Percentiles rank a stretch among this genome's conserved stretches.
Conservation (phyloP, 2,113 vertebrate species). For the Ochotona curzoniae region DNA sequence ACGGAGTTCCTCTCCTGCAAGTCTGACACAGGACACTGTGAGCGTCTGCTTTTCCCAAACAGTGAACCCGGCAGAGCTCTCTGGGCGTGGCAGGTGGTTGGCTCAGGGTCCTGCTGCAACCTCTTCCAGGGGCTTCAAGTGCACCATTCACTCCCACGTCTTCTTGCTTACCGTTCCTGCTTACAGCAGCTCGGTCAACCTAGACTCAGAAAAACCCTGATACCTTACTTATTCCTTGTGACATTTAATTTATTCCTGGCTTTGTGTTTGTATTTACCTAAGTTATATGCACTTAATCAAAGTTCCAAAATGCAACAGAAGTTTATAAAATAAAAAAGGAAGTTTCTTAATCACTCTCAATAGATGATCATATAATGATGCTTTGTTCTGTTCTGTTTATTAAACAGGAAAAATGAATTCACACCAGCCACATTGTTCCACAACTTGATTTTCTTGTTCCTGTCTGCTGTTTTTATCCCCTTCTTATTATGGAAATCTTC, state of each 20-base stretch:
- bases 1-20: constrained; percentile 47
- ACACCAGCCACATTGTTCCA: background rate
- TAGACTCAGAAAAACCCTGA: background rate
- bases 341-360: background rate
- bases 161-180: background rate
- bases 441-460: background rate
- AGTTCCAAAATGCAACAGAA: background rate
- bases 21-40: constrained; percentile 59
- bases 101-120: constrained; percentile 26
- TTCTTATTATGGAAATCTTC: background rate
- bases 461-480: too few relatives aligned
- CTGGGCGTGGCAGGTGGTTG: constrained; percentile 1
- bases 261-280: background rate
- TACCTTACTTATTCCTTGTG: background rate
- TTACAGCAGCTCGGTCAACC: background rate
- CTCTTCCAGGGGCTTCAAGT: constrained; percentile 50
- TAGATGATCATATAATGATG: background rate
- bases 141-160: background rate
- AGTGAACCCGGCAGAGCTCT: constrained; percentile 68
- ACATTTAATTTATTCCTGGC: background rate
- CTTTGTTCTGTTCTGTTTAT: background rate
- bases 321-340: background rate
- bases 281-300: background rate
- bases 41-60: constrained; percentile 70
- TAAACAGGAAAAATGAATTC: background rate